Evolutionary conservation across 23 tunicate genomes (phyloP).

Genomic region (Corella eumyota): DNA sequence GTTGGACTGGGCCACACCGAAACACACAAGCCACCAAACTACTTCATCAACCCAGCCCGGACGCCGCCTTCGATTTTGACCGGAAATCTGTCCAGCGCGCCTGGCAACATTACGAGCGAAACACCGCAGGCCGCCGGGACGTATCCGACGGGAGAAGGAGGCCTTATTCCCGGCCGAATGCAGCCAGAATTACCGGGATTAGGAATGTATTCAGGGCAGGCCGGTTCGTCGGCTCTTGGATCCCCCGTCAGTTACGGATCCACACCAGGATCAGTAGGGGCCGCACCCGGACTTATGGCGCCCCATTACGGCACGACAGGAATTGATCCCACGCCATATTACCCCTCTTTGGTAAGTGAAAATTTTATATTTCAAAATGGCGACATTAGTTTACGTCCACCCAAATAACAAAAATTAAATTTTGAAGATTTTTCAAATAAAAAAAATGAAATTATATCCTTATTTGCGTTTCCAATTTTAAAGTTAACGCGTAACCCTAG

Average conservation of each 20-base stretch:
- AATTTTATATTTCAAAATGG: slow-evolving; percentile 3
- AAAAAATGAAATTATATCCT: too few species aligned
- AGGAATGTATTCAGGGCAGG: slow-evolving; percentile 61
- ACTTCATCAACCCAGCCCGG: slow-evolving; percentile 16
- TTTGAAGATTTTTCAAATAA: too few species aligned
- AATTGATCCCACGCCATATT: slow-evolving; percentile 62
- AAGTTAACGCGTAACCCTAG: too few species aligned
- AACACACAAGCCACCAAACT: slow-evolving; percentile 21
- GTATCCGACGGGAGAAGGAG: slow-evolving; percentile 53
- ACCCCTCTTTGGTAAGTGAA: slow-evolving; percentile 57
- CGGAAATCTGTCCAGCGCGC: slow-evolving; percentile 29
- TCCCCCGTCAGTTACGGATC: slow-evolving; percentile 66
- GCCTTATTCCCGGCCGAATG: slow-evolving; percentile 64
- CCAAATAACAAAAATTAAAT: too few species aligned
- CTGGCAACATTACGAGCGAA: slow-evolving; percentile 8
- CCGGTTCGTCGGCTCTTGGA: slow-evolving; percentile 59
- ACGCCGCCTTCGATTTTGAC: slow-evolving; percentile 23
- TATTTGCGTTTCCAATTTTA: too few species aligned
- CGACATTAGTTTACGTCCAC: too few species aligned
- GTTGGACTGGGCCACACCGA: slow-evolving; percentile 53
- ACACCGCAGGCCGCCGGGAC: slow-evolving; percentile 8
- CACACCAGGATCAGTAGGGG: slow-evolving; percentile 48
- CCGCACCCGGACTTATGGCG: slow-evolving; percentile 66
- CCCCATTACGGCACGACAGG: slow-evolving; percentile 57
- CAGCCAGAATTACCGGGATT: slow-evolving; percentile 73